Evolutionary conservation across 1,140 invertebrate genomes (phyloP).

Genomic region (Dermatophagoides farinae): DNA sequence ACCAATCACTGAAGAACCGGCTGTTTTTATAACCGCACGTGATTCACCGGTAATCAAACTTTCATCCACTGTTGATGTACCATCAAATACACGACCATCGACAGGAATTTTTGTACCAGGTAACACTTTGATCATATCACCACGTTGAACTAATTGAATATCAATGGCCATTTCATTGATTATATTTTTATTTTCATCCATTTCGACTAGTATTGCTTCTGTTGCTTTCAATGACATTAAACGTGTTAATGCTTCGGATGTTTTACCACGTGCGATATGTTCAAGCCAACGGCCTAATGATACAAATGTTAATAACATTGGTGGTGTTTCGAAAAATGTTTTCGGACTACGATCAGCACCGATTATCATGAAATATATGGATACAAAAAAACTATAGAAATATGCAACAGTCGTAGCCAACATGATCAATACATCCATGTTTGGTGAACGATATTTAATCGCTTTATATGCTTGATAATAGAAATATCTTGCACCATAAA

Average conservation of each 20-base stretch:
- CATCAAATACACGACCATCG: slow-evolving; percentile 66
- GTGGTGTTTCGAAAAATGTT: slow-evolving; percentile 97
- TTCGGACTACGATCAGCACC: slow-evolving; percentile 55
- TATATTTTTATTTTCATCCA: slow-evolving; percentile 24
- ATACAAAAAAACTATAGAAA: slow-evolving; percentile 64
- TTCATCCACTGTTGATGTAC: slow-evolving; percentile 82
- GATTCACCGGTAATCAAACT: slow-evolving; percentile 95
- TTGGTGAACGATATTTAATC: slow-evolving; percentile 67
- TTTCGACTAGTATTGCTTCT: slow-evolving; percentile 64
- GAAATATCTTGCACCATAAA: slow-evolving; percentile 89
- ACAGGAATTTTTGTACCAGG: slow-evolving; percentile 85
- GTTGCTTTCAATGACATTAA: slow-evolving; percentile 83
- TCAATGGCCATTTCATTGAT: slow-evolving; percentile 54
- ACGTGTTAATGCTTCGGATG: slow-evolving; percentile 88
- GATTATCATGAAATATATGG: slow-evolving; percentile 56
- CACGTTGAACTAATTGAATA: slow-evolving; percentile 57
- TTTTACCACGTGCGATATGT: slow-evolving; percentile 94
- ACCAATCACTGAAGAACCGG: slow-evolving; percentile 68
- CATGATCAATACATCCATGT: slow-evolving; percentile 97
- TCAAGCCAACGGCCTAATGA: slow-evolving; percentile 95
- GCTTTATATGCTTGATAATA: slow-evolving; percentile 51
- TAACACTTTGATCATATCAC: slow-evolving; percentile 77
- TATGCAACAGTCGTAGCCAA: slow-evolving; percentile 95
- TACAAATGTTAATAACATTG: slow-evolving; percentile 96
- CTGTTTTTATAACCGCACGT: slow-evolving; percentile 80